Base-by-base conservation (phyloP, 1,140 invertebrate species). In the Bombus confusus region DNA sequence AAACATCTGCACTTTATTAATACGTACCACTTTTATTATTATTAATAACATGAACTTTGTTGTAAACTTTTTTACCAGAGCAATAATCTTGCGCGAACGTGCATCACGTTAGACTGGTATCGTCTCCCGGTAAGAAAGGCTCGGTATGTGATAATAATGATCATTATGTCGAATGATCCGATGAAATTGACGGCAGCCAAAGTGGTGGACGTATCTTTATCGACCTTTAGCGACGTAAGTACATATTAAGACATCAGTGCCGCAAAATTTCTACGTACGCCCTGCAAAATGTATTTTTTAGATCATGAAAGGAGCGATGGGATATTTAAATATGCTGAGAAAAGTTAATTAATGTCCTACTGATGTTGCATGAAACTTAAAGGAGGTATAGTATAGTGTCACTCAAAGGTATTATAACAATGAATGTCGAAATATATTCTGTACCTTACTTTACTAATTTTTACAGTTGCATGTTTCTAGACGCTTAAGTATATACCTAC, bases 141-240 rank as follows among this genome's bases (percentile, higher is more conserved):
- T n/a, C 66, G 82, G 1, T 83, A 75, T 31, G 43, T 94, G 43
- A 77, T 92, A 69, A 59, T 92, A 34, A 80, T 94, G 28, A 81
- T 93, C 3, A 76, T 85, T 4, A 89, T 89, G 64, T 74, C 92
- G 1, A 83, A 88, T 71, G 78, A 80, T 47, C 90, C 92, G 1
- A 59, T 79, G 12, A 93, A 88, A 81, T 76, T 93, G 0, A 92
- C 88, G 2, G 92, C 92, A 31, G 91, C 90, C 12, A 91, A 92
- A 85, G 77, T 93, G 4, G 41, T 93, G 9, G 71, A 86, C 8
- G 28, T 91, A 41, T 86, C 90, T 8, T 37, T 91, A 4, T n/a
- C 43, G 2, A 87, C 86, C 18, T 91, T 91, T 28, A 79, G 64
- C 34, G 66, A 68, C 73, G 87, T 91, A 52, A 90, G 88, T 85